Conservation (phyloP, 2,888 invertebrate genomes). For the Melieria crassipennis region DNA sequence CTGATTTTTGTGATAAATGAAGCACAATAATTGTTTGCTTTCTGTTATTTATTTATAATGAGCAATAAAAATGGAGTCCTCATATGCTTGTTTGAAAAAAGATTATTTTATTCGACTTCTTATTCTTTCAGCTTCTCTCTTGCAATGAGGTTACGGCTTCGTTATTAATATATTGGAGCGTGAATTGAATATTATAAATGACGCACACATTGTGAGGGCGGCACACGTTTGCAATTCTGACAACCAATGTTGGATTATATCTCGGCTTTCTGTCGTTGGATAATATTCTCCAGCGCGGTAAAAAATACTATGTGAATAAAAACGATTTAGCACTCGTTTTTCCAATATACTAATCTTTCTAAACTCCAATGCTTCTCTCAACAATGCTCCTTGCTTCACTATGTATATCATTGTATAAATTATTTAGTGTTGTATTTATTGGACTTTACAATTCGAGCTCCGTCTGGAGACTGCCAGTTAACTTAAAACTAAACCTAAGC, state of each 20-base stretch:
- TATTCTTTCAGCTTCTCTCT: conserved; percentile 14
- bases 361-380: not conserved
- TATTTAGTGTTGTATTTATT: no score
- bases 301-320: not conserved
- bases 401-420: conserved; percentile 7
- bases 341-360: not conserved
- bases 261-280: not conserved
- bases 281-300: conserved; percentile 7
- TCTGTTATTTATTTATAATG: conserved; percentile 1
- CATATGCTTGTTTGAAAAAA: conserved; percentile 1
- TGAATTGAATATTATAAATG: not conserved
- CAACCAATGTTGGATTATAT: conserved; percentile 4
- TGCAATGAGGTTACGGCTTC: not conserved
- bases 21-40: not conserved
- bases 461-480: no score
- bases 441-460: no score
- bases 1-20: not conserved
- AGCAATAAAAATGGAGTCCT: not conserved
- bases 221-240: not conserved
- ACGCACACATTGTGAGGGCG: not conserved
- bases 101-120: conserved; percentile 7
- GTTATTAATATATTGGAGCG: not conserved
- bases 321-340: not conserved
- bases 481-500: no score
- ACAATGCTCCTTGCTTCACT: not conserved